Base-by-base conservation (phyloP, 2,888 invertebrate species). In the Eilema sororculum region DNA sequence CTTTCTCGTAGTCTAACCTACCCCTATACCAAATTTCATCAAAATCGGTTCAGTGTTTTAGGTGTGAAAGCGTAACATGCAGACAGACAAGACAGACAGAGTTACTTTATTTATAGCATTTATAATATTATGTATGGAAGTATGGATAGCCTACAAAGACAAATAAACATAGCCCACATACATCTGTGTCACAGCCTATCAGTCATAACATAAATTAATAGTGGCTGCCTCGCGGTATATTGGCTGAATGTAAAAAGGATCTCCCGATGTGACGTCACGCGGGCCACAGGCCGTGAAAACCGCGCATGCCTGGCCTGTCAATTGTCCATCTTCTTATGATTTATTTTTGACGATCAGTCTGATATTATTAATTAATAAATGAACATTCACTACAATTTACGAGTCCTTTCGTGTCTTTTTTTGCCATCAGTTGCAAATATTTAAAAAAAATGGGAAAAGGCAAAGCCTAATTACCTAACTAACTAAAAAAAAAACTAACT, bases 191-290 rank as follows among this genome's bases (percentile, higher is more conserved):
- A 73, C 66, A 74, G 71, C 65, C 68, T 70, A 83, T 78, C 80
- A 73, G 76, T 73, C 74, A 71, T 67, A 74, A 72, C 72, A 84
- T 83, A 76, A 78, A 83, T 81, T 78, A 78, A 84, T 81, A 78
- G 76, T 75, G 71, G 58, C 65, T 69, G 71, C 64, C 62, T 73
- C 74, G 68, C 74, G 65, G 78, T 83, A 78, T 79, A 83, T 84
- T 84, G 79, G 76, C 76, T 83, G 75, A 81, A 84, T 85, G 82
- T 84, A 83, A 88, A n/a, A n/a, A n/a, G n/a, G n/a, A 86, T 84
- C 78, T 81, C 77, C 76, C 74, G 74, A 5, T 5, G 80, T 84
- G 86, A 86, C 87, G 82, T 86, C 86, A 80, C 74, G 75, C 59
- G 33, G 20, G 28, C 52, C 20, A 30, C 71, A 68, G 74, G 73